Base-by-base conservation (phyloP, 2,113 vertebrate species). In the Sylvia atricapilla region DNA sequence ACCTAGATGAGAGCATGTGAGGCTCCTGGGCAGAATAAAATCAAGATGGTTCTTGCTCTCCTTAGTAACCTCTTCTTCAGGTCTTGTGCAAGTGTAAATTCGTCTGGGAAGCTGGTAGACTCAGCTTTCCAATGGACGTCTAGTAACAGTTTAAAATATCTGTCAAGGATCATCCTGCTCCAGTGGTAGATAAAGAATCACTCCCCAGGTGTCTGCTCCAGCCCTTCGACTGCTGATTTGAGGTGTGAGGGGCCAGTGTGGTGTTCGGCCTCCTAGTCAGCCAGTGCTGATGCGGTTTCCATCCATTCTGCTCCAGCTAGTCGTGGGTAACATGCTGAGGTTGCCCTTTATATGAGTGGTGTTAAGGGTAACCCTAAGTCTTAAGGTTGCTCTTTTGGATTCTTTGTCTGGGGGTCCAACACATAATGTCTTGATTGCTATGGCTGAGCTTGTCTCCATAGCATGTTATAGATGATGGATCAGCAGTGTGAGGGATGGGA, bases 261-360 rank as follows among this genome's bases (percentile, higher is more conserved):
- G 5, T 56, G 37, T 33, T 49, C 13, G 37, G 39, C 20, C 22
- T 92, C 58, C 24, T 13, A 37, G 10, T 30, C 11, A 25, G 27
- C 33, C 35, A 39, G 10, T 63, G 55, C 30, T 63, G 39, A 19
- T 47, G 23, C 22, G 47, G 3, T 81, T 62, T 50, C 39, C 21
- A 14, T 53, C 19, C 0, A 0, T 69, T 69, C 31, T 89, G 43
- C 7, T 84, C 46, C 30, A 55, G 33, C 28, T 0, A 1, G 4
- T 55, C 0, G 0, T 63, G 60, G 18, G 18, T 41, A 28, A 66
- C 44, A 17, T 14, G 46, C 41, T 1, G 4, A 82, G 27, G 8
- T 44, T 78, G 43, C 7, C 10, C 35, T 84, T 3, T 46, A 9
- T 63, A 59, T 84, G 43, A 15, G 4, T 69, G 52, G 5, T 47